phyloP scores from a whole-genome alignment of 2,797 vertebrate genomes.

The Heteromormyrus szaboi region DNA sequence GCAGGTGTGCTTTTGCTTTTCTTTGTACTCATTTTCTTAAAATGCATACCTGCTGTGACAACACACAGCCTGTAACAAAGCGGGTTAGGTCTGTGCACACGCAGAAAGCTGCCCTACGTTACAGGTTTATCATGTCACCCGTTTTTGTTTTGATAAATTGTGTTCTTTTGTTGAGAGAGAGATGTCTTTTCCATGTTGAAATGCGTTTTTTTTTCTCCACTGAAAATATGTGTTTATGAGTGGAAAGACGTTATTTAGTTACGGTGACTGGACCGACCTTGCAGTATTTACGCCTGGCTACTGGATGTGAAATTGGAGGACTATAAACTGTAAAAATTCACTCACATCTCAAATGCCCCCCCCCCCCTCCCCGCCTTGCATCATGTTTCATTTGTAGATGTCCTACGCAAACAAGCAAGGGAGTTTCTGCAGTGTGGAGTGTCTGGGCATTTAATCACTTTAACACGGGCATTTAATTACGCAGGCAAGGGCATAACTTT shows the following conservation, averaged over 20 bases:
- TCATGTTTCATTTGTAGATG: background rate
- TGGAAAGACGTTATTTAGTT: background rate
- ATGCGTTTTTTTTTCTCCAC: background rate
- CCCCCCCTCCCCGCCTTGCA: background rate
- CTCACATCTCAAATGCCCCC: background rate
- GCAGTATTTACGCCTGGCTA: background rate
- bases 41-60: background rate
- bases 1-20: background rate
- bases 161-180: background rate
- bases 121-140: background rate
- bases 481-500: background rate
- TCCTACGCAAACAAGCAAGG: background rate
- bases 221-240: background rate
- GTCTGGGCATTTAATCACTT: background rate
- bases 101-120: background rate
- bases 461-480: background rate
- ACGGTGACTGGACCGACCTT: background rate
- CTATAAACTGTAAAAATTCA: background rate
- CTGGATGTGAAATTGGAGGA: background rate
- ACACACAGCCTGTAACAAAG: background rate
- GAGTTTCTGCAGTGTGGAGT: background rate
- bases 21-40: background rate
- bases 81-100: background rate
- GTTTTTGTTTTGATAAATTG: background rate
- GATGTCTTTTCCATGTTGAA: background rate